Percentiles rank a stretch among this genome's conserved stretches.
Conservation (phyloP, 2,113 vertebrate species). For the Coptodon bakossiorum region DNA sequence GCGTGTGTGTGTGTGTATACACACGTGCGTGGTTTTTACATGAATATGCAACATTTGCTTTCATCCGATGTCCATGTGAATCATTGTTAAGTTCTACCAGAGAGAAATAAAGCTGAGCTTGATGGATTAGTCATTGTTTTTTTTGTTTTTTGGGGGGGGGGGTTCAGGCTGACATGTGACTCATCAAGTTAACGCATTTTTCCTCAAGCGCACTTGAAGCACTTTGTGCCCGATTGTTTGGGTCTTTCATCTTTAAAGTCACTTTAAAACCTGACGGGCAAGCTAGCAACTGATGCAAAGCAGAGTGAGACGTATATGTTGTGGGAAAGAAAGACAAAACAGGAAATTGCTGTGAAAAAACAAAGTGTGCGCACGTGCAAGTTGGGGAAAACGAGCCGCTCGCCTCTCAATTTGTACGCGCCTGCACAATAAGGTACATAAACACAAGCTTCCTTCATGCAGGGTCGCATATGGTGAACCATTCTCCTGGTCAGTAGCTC, state of each 20-base stretch:
- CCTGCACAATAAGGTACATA: not conserved
- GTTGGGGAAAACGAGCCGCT: not conserved
- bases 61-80: not conserved
- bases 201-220: not conserved
- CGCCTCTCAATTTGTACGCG: not conserved
- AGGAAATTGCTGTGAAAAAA: not conserved
- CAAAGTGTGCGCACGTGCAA: not conserved
- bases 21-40: not conserved
- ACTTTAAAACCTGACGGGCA: not conserved
- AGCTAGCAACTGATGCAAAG: not conserved
- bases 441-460: not conserved
- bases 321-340: not conserved
- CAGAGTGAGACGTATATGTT: not conserved
- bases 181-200: slow-evolving; percentile 15
- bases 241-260: not conserved
- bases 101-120: not conserved
- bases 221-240: not conserved
- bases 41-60: slow-evolving; percentile 16
- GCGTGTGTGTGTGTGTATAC: not conserved
- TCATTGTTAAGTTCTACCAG: not conserved
- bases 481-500: slow-evolving; percentile 37
- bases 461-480: slow-evolving; percentile 38
- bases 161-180: not conserved
- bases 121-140: not conserved
- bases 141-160: not conserved